Evolutionary conservation across 1,140 invertebrate species (phyloP), one percentile per base, ranked within the genome.

Genomic region (Neodiprion fabricii): DNA sequence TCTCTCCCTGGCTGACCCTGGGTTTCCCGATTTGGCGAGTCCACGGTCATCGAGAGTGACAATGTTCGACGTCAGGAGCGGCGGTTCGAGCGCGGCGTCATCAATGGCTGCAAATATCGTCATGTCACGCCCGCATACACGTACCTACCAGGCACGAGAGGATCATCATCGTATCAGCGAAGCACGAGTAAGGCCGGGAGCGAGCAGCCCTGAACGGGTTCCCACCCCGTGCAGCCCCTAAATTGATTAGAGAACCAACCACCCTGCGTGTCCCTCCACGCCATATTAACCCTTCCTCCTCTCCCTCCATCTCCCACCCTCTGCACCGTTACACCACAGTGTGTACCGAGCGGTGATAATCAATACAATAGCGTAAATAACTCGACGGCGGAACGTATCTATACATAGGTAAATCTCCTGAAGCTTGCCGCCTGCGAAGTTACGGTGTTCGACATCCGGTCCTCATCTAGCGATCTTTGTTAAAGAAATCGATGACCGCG

Each of bases 181-280:
- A 40, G 28, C 28, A 40, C 28, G 28, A 40, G 28, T 40, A 40
- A 40, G 28, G 28, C 28, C 28, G 28, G 28, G 28, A 40, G 28
- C 28, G 28, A 40, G 28, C 28, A 40, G 28, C 28, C 28, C 28
- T 40, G 28, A 40, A 40, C 28, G 2, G 28, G 28, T 40, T 40
- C 28, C 28, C 28, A 40, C 28, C 2, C 28, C 28, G 28, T 40
- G 28, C 28, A 40, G 28, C 28, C 28, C 53, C 11, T 61, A 61
- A 61, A 61, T 61, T 61, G 53, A 61, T 61, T 61, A 61, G 53
- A 61, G 53, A 61, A 61, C 28, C 28, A 40, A 40, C 53, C 53
- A 61, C 53, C 53, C 53, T 14, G 53, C 53, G 53, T 61, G 53
- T 61, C 53, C 53, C 53, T 61, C 4, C 53, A 17, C n/a, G 53